A percentile compares a stretch with the other conserved stretches of the same genome.
These are phyloP conservation scores for Eristalinus aeneus DNA, from an alignment of 2,888 invertebrate species.

Conservation along the genomic window DNA sequence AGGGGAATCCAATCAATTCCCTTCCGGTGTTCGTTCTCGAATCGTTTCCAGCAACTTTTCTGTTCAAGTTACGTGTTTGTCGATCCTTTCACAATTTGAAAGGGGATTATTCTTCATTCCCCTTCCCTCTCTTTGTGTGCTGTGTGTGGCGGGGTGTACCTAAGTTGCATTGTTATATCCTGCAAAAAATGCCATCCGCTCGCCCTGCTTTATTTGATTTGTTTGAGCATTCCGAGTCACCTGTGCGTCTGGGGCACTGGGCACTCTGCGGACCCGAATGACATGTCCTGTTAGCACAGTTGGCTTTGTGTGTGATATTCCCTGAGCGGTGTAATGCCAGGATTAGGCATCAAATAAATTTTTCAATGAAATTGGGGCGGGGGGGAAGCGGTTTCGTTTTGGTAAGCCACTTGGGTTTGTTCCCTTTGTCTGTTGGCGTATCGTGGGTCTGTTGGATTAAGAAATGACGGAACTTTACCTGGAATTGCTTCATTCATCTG, in stretches of 20 bases:
- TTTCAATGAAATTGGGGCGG: slow-evolving; percentile 48
- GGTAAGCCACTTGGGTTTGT: neutral
- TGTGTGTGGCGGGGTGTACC: too few species aligned
- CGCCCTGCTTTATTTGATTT: slow-evolving; percentile 59
- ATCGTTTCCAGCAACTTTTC: slow-evolving; percentile 57
- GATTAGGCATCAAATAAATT: slow-evolving; percentile 64
- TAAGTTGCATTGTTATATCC: slow-evolving; percentile 41
- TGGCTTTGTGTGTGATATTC: slow-evolving; percentile 52
- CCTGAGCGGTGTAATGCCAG: slow-evolving; percentile 48
- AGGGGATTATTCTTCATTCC: neutral
- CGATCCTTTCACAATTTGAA: neutral
- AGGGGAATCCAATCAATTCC: slow-evolving; percentile 69
- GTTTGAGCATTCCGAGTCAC: slow-evolving; percentile 66
- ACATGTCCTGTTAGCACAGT: slow-evolving; percentile 67
- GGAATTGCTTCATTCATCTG: slow-evolving; percentile 24
- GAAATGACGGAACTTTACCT: slow-evolving; percentile 5
- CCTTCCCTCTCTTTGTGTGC: neutral
- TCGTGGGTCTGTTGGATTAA: slow-evolving; percentile 20
- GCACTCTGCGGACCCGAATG: slow-evolving; percentile 45
- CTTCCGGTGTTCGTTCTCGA: slow-evolving; percentile 65
- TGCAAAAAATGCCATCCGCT: slow-evolving; percentile 32
- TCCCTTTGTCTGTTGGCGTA: neutral
- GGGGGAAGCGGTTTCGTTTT: slow-evolving; percentile 37
- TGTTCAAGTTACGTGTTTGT: slow-evolving; percentile 1
- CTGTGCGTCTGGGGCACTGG: slow-evolving; percentile 31